A percentile compares a stretch with the other conserved stretches of the same genome.
phyloP scores from a whole-genome alignment of 2,113 vertebrate species.

The Hydropotes inermis region DNA sequence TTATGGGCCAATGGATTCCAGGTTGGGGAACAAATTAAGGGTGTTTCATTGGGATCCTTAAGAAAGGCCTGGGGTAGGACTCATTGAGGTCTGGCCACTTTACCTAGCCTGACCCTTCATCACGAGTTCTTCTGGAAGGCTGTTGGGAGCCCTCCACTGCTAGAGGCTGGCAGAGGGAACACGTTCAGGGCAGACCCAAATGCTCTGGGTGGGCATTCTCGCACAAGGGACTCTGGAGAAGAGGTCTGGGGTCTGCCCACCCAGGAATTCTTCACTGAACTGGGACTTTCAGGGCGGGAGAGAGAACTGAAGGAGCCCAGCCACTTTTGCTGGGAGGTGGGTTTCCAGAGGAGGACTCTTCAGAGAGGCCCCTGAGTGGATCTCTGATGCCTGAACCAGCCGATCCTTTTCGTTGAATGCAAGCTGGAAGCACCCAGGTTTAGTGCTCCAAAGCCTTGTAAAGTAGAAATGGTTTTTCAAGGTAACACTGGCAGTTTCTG shows the following conservation, averaged over 20 bases:
- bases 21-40: not conserved
- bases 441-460: not conserved
- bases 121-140: not conserved
- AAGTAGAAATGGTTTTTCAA: not conserved
- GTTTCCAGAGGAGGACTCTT: not conserved
- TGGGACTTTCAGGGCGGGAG: fast-evolving
- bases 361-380: not conserved
- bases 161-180: too few relatives aligned
- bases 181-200: fast-evolving
- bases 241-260: not conserved
- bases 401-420: not conserved
- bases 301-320: not conserved
- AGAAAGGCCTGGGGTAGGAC: too few relatives aligned
- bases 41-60: not conserved
- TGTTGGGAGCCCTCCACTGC: fast-evolving
- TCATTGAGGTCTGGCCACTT: not conserved
- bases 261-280: not conserved
- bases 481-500: not conserved
- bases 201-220: not conserved
- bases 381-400: not conserved
- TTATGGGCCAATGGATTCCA: not conserved
- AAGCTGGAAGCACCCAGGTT: not conserved
- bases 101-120: not conserved
- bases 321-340: not conserved
- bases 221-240: not conserved